Evolutionary conservation across 2,888 invertebrate genomes (phyloP), one percentile per base, ranked within the genome.

Genomic region (Drosophila fulvimacula): DNA sequence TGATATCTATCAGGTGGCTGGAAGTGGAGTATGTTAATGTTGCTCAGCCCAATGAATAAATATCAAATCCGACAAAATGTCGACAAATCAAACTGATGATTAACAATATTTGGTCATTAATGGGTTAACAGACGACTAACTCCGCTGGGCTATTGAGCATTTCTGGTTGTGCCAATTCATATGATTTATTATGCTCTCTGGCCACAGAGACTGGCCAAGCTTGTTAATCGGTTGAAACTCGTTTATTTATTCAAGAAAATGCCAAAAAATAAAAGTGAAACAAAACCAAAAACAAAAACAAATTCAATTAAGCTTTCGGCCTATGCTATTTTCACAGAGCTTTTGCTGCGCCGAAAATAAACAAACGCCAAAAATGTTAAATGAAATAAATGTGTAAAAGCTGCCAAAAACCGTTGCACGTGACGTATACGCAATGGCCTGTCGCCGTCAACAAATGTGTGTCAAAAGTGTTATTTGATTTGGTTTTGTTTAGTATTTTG

Each of bases 361-460:
- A 59, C 56, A 17, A 10, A 38, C 41, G 30, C 51, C 51, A 52
- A 36, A n/a, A 5, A 21, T 6, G 9, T 9, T 10, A 15, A 49
- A 19, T 4, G 0, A 30, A 7, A 32, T 11, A 36, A 59, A 64
- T 7, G 7, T 30, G 7, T 61, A 62, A 65, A 62, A 24, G 58
- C 30, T 21, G 24, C n/a, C 34, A 27, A 27, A 27, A 56, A 21
- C 36, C 44, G 52, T 55, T 52, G 75, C 69, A 78, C 73, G 82
- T 85, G 82, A 73, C 73, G 85, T 73, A 78, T 82, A 76, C 85
- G 73, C 82, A 80, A 85, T 76, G 48, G 30, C 17, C 30, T 27
- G n/a, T 2, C 27, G 27, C 48, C 34, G 48, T 30, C 59, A 27
- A 30, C 7, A 51, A 72, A 79, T 79, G 77, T 82, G 69, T 79